Base-by-base conservation (phyloP, 2,113 vertebrate species). In the Campylorhamphus procurvoides region DNA sequence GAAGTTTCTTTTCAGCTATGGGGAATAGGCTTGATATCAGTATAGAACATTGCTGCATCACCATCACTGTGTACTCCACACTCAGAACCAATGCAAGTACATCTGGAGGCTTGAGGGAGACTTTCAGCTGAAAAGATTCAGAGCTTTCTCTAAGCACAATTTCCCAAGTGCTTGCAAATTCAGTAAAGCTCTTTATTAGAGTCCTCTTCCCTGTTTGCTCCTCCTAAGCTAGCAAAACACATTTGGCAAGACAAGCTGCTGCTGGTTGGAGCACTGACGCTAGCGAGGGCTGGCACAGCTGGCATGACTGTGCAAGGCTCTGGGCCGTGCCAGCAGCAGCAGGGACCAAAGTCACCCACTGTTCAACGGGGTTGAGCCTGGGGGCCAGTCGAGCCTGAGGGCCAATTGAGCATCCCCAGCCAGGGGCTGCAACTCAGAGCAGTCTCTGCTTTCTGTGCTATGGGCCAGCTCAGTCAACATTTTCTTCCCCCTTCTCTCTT, bases 61-160 rank as follows among this genome's bases (percentile, higher is more conserved):
- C 17, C 35, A 22, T 40, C 2, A 0, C 9, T 73, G 18, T 72
- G 29, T 55, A 67, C 29, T 27, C 24, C 15, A 7, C 0, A 1
- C 13, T 31, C 31, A 75, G 16, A 40, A 69, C 27, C 11, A 78
- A 75, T 33, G 14, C 22, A 91, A 52, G 39, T 31, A 16, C 8
- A 4, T 40, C 8, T 56, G 1, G 11, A 19, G 28, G 0, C 22
- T n/a, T 73, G 37, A 82, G 49, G 25, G 19, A 53, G 31, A n/a
- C 25, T 55, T 75, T 40, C 47, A 64, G 25, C 39, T 50, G 42
- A 15, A 40, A 29, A 49, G 27, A 47, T 8, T 18, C 59, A 78
- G 25, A 37, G 5, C 4, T 24, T 76, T 33, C 33, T 63, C 14
- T 12, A n/a, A n/a, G 39, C 20, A 72, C 46, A 67, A 31, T 52